Percentiles rank a stretch among this genome's conserved stretches.
Evolutionary conservation across 2,113 vertebrate genomes (phyloP).

Genomic region (Symphodus melops): DNA sequence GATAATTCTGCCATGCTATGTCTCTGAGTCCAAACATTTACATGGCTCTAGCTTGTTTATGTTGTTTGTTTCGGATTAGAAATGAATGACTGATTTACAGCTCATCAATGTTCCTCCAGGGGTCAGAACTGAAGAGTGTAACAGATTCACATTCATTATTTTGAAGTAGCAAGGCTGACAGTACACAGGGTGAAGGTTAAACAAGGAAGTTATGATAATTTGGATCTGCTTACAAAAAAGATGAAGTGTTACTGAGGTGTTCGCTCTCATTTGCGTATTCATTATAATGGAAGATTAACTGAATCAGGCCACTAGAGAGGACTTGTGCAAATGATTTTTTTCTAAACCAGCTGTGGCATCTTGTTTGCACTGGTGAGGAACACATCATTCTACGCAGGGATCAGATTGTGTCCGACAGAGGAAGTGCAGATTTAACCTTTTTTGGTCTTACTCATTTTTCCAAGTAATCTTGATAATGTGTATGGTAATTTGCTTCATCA

Average conservation of each 20-base stretch:
- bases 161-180: constrained; percentile 32
- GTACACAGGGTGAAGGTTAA: constrained; percentile 22
- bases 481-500: not conserved
- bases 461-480: not conserved
- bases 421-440: not conserved
- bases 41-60: not conserved
- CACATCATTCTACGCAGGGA: constrained; percentile 10
- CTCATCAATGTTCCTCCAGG: constrained; percentile 18
- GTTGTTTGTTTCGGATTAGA: constrained; percentile 28
- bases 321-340: constrained; percentile 48
- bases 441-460: not conserved
- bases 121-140: constrained; percentile 34
- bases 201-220: constrained; percentile 57
- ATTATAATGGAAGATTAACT: constrained; percentile 44
- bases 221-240: constrained; percentile 43
- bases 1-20: no score
- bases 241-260: constrained; percentile 50
- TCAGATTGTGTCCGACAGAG: not conserved
- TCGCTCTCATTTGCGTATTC: constrained; percentile 58
- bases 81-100: constrained; percentile 42
- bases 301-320: constrained; percentile 55
- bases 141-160: constrained; percentile 47
- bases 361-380: constrained; percentile 26
- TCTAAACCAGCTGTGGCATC: constrained; percentile 31
- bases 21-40: no score